Conservation (phyloP, 2,888 invertebrate genomes). For the Actias luna region DNA sequence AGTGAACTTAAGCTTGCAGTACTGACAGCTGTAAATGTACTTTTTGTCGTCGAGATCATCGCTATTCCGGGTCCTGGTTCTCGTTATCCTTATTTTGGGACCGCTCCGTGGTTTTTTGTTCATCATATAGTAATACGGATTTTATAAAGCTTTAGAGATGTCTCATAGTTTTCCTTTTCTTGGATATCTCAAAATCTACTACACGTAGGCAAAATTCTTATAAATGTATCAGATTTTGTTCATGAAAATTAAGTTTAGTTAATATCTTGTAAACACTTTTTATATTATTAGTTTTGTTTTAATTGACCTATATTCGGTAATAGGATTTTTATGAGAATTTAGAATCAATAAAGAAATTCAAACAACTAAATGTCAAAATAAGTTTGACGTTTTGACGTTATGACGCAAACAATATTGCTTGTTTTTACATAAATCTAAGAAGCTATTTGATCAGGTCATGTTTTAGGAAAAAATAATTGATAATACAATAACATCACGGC, state of each 20-base stretch:
- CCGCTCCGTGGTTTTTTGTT: constrained; percentile 70
- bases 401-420: neutral
- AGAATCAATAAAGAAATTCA: neutral
- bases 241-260: neutral
- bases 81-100: constrained; percentile 66
- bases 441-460: too few species aligned
- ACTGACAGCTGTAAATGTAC: constrained; percentile 68
- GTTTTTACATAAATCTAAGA: too few species aligned
- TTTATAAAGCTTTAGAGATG: constrained; percentile 1
- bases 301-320: neutral
- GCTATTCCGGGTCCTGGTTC: constrained; percentile 46
- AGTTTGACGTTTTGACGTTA: neutral
- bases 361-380: neutral
- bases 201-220: constrained; percentile 46
- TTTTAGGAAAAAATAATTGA: too few species aligned
- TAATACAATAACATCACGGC: too few species aligned
- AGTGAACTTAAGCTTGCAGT: constrained; percentile 67
- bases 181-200: constrained; percentile 12
- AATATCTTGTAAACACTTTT: neutral
- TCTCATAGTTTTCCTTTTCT: neutral
- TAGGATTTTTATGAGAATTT: neutral
- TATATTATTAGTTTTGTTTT: neutral
- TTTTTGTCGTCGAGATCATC: constrained; percentile 59
- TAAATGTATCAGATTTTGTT: neutral
- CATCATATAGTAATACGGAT: constrained; percentile 48